Evolutionary conservation across 1,140 invertebrate species (phyloP).

Genomic region (Saccostrea cuccullata): DNA sequence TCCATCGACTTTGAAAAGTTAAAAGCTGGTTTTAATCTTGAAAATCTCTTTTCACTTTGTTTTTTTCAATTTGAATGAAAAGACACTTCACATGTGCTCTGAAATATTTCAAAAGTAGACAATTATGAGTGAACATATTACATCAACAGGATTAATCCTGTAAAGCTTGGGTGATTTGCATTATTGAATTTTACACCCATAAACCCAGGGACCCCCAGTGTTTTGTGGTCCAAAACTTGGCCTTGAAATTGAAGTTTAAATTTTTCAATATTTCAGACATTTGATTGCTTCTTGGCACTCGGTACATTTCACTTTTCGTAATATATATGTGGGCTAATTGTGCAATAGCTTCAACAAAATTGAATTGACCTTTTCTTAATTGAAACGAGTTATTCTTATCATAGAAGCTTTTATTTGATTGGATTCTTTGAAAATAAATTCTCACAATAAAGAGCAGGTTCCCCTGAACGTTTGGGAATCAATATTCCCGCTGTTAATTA

Average conservation of each 20-base stretch:
- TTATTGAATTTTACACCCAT: slow-evolving; percentile 36
- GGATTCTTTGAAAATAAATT: not conserved
- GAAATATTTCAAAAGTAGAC: slow-evolving; percentile 28
- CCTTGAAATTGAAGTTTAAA: slow-evolving; percentile 21
- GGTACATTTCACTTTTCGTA: slow-evolving; percentile 22
- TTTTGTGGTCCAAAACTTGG: slow-evolving; percentile 33
- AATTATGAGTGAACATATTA: slow-evolving; percentile 16
- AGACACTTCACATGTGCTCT: slow-evolving; percentile 36
- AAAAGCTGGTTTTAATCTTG: slow-evolving; percentile 4
- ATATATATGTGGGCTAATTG: slow-evolving; percentile 25
- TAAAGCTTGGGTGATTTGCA: slow-evolving; percentile 8
- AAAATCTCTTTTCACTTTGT: slow-evolving; percentile 34
- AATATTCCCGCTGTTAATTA: slow-evolving; percentile 27
- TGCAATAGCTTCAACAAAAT: slow-evolving; percentile 8
- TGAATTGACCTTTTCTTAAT: slow-evolving; percentile 9
- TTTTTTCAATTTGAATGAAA: slow-evolving; percentile 21
- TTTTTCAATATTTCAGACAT: slow-evolving; percentile 9
- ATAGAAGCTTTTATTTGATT: not conserved
- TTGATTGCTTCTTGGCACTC: not conserved
- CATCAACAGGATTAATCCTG: slow-evolving; percentile 23
- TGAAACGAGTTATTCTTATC: not conserved
- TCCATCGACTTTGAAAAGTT: slow-evolving; percentile 10
- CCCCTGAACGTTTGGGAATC: not conserved
- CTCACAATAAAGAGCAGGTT: not conserved
- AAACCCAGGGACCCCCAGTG: not conserved